Evolutionary conservation across 2,888 invertebrate species (phyloP).

Genomic region (Acrobasis repandana): DNA sequence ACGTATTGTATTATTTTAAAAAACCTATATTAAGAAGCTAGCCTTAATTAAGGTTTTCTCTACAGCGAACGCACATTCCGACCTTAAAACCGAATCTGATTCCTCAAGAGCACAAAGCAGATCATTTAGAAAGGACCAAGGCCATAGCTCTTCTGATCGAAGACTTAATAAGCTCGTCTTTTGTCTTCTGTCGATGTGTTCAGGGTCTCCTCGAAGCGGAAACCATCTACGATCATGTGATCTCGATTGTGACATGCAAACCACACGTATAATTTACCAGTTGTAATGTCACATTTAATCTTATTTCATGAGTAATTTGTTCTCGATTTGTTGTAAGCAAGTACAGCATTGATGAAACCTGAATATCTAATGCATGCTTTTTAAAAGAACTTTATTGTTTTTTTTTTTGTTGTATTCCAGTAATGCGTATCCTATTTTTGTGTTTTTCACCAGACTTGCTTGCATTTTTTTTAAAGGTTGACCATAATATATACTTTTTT

Average conservation of each 20-base stretch:
- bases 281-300: constrained; percentile 16
- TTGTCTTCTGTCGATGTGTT: constrained; percentile 42
- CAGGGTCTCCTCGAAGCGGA: constrained; percentile 51
- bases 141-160: constrained; percentile 37
- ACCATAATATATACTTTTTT: no score
- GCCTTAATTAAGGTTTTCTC: constrained; percentile 13
- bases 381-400: no score
- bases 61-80: constrained; percentile 8
- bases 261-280: constrained; percentile 10
- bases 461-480: no score
- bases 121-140: constrained; percentile 40
- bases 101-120: constrained; percentile 27
- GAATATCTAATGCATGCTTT: no score
- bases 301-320: constrained; percentile 14
- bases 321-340: background rate
- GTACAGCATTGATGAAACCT: no score
- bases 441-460: no score
- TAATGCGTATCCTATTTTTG: no score
- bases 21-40: constrained; percentile 28
- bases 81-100: constrained; percentile 18
- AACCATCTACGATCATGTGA: constrained; percentile 29
- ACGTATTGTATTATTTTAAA: background rate
- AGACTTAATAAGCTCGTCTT: constrained; percentile 29
- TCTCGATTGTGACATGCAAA: constrained; percentile 17
- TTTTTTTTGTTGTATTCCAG: no score